Base-by-base conservation (phyloP, 2,797 vertebrate genomes). In the Pelochelys cantorii region DNA sequence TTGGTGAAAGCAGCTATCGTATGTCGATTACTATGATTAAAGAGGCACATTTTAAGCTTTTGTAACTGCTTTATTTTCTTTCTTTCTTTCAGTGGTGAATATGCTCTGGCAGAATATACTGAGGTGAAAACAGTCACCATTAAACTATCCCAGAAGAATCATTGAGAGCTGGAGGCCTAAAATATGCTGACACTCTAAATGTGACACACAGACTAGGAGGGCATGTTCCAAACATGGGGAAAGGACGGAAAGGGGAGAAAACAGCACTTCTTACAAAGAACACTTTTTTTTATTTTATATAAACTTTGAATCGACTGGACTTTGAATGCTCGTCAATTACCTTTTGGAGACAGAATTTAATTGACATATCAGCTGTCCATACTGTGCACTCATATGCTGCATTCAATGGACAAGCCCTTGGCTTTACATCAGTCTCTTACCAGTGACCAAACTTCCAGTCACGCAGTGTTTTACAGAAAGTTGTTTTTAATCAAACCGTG, bases 61-160 rank as follows among this genome's bases (percentile, higher is more conserved):
- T 89, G 11, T 84, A 91, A 55, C 62, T 12, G 89, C 87, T 89
- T 86, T 93, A 85, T 85, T 94, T 94, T 71, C 87, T 85, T 93
- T 71, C 87, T 85, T 93, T 89, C 81, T 94, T 94, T 74, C 98
- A 99, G 99, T 0, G 99, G 99, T 55, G 98, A 99, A 97, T 99
- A 99, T 7, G 99, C 99, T 11, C 95, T 99, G 97, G 98, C 98
- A 1, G 99, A 99, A 94, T 99, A 99, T 95, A 98, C 99, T 0
- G 99, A 99, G 96, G 99, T 99, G 94, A 99, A 99, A 97, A 98
- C 99, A 1, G 98, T 99, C 97, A 99, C 99, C 92, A 99, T 99
- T 96, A 99, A 99, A 97, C 98, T 99, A 53, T 98, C 97, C 3
- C 98, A 98, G 98, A 98, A 98, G 93, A 97, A 86, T 54, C 96